A percentile compares a stretch with the other conserved stretches of the same genome.
These are phyloP conservation scores for Catocala sponsa DNA, from an alignment of 2,888 invertebrate species.

Conservation along the genomic window DNA sequence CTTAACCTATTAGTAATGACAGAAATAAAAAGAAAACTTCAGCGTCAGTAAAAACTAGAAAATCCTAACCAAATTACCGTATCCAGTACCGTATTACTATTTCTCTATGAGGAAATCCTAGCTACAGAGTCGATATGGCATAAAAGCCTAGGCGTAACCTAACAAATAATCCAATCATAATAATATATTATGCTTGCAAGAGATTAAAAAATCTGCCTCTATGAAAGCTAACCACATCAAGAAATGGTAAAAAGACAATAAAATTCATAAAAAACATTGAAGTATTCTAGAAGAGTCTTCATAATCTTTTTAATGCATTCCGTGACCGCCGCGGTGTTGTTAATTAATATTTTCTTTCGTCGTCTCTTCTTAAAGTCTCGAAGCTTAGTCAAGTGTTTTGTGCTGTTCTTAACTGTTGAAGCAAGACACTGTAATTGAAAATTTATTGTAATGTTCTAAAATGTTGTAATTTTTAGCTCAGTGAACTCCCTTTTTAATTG, in stretches of 20 bases:
- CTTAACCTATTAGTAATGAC: too few species aligned
- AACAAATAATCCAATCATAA: too few species aligned
- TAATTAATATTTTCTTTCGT: constrained; percentile 36
- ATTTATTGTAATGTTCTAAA: background rate
- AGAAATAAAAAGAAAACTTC: too few species aligned
- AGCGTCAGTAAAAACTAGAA: too few species aligned
- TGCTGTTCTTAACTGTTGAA: constrained; percentile 8
- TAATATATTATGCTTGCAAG: too few species aligned
- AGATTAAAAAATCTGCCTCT: too few species aligned
- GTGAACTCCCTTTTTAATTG: background rate
- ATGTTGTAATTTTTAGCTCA: background rate
- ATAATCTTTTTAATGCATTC: constrained; percentile 22
- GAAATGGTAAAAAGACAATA: background rate
- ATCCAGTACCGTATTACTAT: too few species aligned
- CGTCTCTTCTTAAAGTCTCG: constrained; percentile 16
- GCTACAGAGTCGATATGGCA: too few species aligned
- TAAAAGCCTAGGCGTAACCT: too few species aligned
- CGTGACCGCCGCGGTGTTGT: constrained; percentile 21
- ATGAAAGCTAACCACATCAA: too few species aligned
- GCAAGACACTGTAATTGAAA: constrained; percentile 3
- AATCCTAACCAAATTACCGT: too few species aligned
- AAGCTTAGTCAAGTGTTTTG: constrained; percentile 11
- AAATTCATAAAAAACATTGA: background rate
- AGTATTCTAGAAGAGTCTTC: background rate
- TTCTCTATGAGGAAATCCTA: too few species aligned